Evolutionary conservation across 64 coral and sea anemone genomes (phyloP).

Genomic region (Astreopora myriophthalma): DNA sequence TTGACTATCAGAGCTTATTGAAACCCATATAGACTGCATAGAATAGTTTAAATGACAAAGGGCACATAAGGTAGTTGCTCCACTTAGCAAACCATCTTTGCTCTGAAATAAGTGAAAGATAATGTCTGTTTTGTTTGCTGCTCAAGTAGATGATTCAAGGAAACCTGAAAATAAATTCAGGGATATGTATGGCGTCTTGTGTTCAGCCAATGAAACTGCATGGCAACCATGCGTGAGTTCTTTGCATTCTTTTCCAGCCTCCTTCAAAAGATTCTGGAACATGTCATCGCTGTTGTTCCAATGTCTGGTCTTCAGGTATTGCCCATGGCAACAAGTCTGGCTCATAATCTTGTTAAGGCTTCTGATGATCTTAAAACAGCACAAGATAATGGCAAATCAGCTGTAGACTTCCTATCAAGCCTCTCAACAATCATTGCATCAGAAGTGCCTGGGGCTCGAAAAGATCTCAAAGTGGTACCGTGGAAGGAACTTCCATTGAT

Average conservation of each 20-base stretch:
- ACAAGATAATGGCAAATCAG: not conserved
- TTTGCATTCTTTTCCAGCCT: not conserved
- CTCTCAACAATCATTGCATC: slow-evolving; percentile 49
- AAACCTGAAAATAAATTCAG: too few relatives aligned
- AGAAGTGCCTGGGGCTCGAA: slow-evolving; percentile 38
- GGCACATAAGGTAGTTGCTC: too few relatives aligned
- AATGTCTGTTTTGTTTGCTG: too few relatives aligned
- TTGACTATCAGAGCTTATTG: too few relatives aligned
- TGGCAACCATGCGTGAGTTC: too few relatives aligned
- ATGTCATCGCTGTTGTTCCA: slow-evolving; percentile 33
- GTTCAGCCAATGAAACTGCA: too few relatives aligned
- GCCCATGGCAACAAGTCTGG: not conserved
- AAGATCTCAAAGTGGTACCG: slow-evolving; percentile 16
- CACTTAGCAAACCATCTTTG: not conserved
- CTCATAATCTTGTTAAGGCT: not conserved
- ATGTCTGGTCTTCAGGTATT: slow-evolving; percentile 31
- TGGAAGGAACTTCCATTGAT: slow-evolving; percentile 74
- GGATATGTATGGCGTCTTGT: too few relatives aligned
- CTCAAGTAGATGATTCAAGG: too few relatives aligned
- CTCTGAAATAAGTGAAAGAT: not conserved
- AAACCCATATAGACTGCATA: too few relatives aligned
- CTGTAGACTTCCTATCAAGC: slow-evolving; percentile 33
- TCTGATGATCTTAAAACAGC: not conserved
- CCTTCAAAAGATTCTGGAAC: slow-evolving; percentile 38
- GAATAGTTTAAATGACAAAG: too few relatives aligned